These are phyloP conservation scores for Calidris pugnax DNA, from an alignment of 2,113 vertebrate genomes.

Conservation along the genomic window DNA sequence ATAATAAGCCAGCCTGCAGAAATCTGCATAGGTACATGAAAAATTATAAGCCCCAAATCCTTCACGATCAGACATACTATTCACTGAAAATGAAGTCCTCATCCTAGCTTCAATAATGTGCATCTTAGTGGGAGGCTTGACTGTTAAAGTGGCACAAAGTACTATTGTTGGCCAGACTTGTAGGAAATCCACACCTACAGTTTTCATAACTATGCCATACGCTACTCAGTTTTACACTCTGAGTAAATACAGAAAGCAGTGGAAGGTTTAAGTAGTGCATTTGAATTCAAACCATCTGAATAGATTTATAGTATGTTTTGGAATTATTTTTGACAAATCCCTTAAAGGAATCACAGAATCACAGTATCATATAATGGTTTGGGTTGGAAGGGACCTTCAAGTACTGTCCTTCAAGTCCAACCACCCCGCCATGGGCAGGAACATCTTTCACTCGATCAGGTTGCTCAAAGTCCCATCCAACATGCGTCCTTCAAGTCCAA, in stretches of 20 bases:
- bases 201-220: not conserved
- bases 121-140: not conserved
- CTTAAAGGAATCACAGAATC: not conserved
- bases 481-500: not conserved
- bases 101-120: not conserved
- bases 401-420: not conserved
- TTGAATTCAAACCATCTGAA: not conserved
- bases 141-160: not conserved
- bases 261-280: not conserved
- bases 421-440: rapidly evolving
- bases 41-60: not conserved
- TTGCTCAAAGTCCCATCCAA: not conserved
- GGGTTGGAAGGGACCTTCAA: not conserved
- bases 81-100: not conserved
- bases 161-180: not conserved
- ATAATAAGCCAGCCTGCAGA: not conserved
- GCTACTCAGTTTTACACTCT: not conserved
- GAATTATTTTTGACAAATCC: not conserved
- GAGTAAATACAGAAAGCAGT: not conserved
- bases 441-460: not conserved
- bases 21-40: not conserved
- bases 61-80: not conserved
- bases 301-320: not conserved
- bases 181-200: not conserved
- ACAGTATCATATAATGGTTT: not conserved